Evolutionary conservation across 2,113 vertebrate species (phyloP).

Genomic region (Strigops habroptila): DNA sequence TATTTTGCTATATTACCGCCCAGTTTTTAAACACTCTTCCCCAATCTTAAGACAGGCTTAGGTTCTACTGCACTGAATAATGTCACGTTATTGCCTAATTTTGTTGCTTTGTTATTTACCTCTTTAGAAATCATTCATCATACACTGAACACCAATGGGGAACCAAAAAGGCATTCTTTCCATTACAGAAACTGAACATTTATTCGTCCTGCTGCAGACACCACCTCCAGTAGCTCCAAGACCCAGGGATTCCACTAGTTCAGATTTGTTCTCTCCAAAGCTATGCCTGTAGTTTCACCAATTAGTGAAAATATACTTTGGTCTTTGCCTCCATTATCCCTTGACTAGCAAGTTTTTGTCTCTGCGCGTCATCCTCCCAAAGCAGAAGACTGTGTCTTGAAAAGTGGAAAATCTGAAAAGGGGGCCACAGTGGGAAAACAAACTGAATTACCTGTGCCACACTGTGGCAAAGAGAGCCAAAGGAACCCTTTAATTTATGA

Average conservation of each 20-base stretch:
- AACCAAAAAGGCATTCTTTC: background rate
- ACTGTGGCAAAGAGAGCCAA: background rate
- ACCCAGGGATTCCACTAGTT: background rate
- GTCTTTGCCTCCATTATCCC: background rate
- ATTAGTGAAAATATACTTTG: background rate
- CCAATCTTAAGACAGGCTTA: background rate
- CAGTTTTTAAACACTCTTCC: background rate
- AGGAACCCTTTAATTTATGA: background rate
- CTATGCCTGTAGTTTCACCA: background rate
- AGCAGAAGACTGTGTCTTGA: background rate
- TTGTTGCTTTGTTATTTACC: background rate
- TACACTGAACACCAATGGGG: background rate
- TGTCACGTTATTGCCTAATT: background rate
- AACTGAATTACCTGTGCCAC: background rate
- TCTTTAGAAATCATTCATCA: background rate
- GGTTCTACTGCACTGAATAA: background rate
- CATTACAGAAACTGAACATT: background rate
- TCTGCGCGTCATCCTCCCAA: background rate
- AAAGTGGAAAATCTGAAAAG: background rate
- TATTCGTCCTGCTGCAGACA: background rate
- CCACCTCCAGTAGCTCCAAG: background rate
- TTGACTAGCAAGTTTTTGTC: background rate
- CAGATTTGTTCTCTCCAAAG: background rate
- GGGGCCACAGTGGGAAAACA: background rate
- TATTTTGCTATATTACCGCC: background rate